These are phyloP conservation scores for fruit fly (Drosophila melanogaster) DNA, from an alignment of 1,140 invertebrate genomes.

Conservation along the genomic window DNA sequence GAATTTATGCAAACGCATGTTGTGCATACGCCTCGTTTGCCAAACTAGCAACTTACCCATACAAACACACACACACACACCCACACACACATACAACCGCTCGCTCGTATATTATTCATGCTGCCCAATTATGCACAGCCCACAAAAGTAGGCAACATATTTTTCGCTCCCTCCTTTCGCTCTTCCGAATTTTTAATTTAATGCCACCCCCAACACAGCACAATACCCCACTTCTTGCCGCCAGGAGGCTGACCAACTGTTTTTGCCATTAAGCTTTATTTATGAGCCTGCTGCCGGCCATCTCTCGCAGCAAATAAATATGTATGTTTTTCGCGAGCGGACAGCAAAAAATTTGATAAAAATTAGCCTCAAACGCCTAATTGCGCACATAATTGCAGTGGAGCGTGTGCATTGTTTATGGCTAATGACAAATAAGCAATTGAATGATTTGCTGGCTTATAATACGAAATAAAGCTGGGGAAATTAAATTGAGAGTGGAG, in stretches of 20 bases:
- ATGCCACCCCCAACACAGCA: neutral
- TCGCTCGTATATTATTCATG: constrained; percentile 64
- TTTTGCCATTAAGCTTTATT: constrained; percentile 75
- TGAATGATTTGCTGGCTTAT: constrained; percentile 35
- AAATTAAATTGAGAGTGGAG: constrained; percentile 23
- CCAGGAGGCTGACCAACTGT: constrained; percentile 57
- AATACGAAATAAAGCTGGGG: constrained; percentile 11
- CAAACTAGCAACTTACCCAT: constrained; percentile 58
- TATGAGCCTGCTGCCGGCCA: constrained; percentile 55
- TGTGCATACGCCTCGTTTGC: constrained; percentile 76
- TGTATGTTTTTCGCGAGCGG: constrained; percentile 5
- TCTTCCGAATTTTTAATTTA: constrained; percentile 52
- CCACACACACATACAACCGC: neutral
- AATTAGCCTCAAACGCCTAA: constrained; percentile 57
- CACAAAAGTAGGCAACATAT: constrained; percentile 62
- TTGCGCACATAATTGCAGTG: constrained; percentile 59
- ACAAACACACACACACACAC: constrained; percentile 15
- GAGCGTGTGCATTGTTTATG: constrained; percentile 46
- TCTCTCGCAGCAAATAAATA: constrained; percentile 4
- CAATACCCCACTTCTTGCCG: neutral
- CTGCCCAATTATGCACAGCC: constrained; percentile 57
- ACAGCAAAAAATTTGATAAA: constrained; percentile 39
- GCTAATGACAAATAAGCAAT: constrained; percentile 26
- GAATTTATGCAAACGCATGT: constrained; percentile 80
- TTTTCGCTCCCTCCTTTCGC: constrained; percentile 42